Percentiles rank a stretch among this genome's conserved stretches.
These are phyloP conservation scores for Liposcelis brunnea DNA, from an alignment of 2,888 invertebrate species.

Conservation along the genomic window DNA sequence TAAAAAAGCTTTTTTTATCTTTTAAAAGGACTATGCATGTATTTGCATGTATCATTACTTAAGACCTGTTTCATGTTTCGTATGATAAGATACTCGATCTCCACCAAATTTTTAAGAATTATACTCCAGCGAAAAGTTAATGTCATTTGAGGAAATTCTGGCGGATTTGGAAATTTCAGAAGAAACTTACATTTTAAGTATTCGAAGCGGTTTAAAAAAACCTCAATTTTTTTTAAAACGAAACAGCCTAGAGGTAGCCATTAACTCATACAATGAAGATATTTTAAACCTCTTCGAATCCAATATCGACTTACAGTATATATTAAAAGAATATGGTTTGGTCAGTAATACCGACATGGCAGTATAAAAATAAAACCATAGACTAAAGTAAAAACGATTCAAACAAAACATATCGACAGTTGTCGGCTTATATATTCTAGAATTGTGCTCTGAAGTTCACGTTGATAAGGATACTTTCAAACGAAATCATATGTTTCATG, in stretches of 20 bases:
- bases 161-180: constrained; percentile 13
- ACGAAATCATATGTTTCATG: too few relatives aligned
- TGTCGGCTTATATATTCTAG: too few relatives aligned
- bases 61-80: too few relatives aligned
- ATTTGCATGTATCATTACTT: too few relatives aligned
- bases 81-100: too few relatives aligned
- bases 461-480: too few relatives aligned
- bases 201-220: constrained; percentile 14
- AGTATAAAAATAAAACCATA: constrained; percentile 19
- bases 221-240: constrained; percentile 16
- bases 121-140: too few relatives aligned
- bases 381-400: constrained; percentile 18
- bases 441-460: too few relatives aligned
- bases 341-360: too few relatives aligned
- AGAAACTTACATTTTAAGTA: constrained; percentile 15
- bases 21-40: too few relatives aligned
- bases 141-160: constrained; percentile 13
- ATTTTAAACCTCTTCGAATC: constrained; percentile 17
- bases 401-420: constrained; percentile 16
- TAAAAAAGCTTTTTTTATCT: too few relatives aligned
- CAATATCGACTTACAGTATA: constrained; percentile 17
- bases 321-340: constrained; percentile 17
- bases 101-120: too few relatives aligned
- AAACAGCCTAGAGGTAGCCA: constrained; percentile 14
- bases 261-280: constrained; percentile 17